These are phyloP conservation scores for Monomorium pharaonis DNA, from an alignment of 1,140 invertebrate genomes.

Conservation along the genomic window DNA sequence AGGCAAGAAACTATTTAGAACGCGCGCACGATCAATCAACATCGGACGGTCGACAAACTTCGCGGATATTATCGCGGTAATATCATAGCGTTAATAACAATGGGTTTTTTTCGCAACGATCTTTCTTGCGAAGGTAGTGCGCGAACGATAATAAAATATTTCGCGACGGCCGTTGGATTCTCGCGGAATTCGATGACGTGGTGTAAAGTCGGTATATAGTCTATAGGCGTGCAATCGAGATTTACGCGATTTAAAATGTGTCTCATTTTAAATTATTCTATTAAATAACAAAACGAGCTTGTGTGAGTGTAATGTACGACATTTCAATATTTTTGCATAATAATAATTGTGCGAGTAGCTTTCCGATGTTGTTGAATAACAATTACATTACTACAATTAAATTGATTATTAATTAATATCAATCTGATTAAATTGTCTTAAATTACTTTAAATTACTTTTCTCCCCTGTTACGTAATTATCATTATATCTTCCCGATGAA, in stretches of 20 bases:
- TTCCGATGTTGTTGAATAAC: background rate
- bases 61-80: background rate
- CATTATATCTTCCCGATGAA: background rate
- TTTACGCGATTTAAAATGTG: slow-evolving; percentile 50
- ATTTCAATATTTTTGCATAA: background rate
- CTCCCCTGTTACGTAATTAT: background rate
- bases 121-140: background rate
- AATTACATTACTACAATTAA: background rate
- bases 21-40: background rate
- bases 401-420: background rate
- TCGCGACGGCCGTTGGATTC: slow-evolving; percentile 68
- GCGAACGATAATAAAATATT: slow-evolving; percentile 53
- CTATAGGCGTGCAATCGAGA: slow-evolving; percentile 7
- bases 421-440: background rate
- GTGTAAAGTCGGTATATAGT: too few relatives aligned
- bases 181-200: slow-evolving; percentile 74
- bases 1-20: background rate
- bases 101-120: slow-evolving; percentile 17
- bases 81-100: slow-evolving; percentile 23
- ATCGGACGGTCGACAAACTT: background rate
- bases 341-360: background rate
- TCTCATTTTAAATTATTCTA: slow-evolving; percentile 21
- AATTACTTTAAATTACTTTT: background rate
- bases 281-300: slow-evolving; percentile 18
- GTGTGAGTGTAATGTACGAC: background rate